phyloP scores from a whole-genome alignment of 2,797 vertebrate genomes.

The Silurus lanzhouensis region DNA sequence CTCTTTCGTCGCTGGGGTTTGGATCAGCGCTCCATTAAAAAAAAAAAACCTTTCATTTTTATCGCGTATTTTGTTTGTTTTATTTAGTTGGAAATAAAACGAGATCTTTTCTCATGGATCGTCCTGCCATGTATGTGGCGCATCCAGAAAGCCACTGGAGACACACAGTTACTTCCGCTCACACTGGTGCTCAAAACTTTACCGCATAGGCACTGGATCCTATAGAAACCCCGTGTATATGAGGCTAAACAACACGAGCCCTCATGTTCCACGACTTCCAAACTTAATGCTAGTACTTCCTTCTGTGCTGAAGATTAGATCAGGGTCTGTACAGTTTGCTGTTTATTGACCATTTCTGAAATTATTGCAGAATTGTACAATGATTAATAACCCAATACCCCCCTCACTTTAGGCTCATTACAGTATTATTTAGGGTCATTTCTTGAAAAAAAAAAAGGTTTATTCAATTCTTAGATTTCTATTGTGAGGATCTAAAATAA shows the following conservation, averaged over 20 bases:
- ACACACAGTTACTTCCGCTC: conserved; percentile 12
- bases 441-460: no score
- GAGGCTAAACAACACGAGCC: neutral
- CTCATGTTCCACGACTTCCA: neutral
- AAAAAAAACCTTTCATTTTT: no score
- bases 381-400: no score
- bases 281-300: neutral
- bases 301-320: neutral
- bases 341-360: neutral
- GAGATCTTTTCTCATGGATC: no score
- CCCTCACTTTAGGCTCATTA: no score
- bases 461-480: no score
- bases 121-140: neutral
- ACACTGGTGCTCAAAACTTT: neutral
- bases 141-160: neutral
- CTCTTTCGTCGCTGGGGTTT: neutral
- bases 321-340: neutral
- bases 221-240: neutral
- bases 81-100: neutral
- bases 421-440: no score
- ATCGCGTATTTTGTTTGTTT: neutral
- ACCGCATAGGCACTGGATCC: no score
- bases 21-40: no score
- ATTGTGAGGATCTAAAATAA: neutral
- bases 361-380: neutral